Evolutionary conservation across 2,888 invertebrate genomes (phyloP), one percentile per base, ranked within the genome.

Genomic region (Dynastes grantii): DNA sequence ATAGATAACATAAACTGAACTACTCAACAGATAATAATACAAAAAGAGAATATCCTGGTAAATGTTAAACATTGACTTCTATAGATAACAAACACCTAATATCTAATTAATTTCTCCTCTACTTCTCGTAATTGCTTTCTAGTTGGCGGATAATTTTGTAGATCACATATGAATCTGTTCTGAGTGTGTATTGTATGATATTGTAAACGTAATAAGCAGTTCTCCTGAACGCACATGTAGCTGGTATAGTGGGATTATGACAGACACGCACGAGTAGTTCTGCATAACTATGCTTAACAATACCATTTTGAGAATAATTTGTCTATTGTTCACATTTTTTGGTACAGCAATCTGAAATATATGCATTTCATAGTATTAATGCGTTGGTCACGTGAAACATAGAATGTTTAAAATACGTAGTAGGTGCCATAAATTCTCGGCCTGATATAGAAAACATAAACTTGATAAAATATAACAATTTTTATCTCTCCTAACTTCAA

Each of bases 41-140:
- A n/a, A 75, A 49, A 75, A 75, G 49, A 22, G 11, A 45, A 40
- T 75, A 75, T 75, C 61, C 73, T 75, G 61, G 63, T 75, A 75
- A 63, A 16, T 22, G 55, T 8, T 68, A 51, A 22, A 27, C n/a
- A 6, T 29, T 51, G 29, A 51, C 13, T 51, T 11, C 27, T 6
- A 27, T 29, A 75, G 61, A 75, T 75, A 75, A 45, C 61, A 63
- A 29, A 51, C 3, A 11, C 40, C 45, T 75, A 75, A 32, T 75
- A 75, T 40, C 11, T 45, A 75, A 75, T 61, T 75, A 61, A 61
- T 61, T 61, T 75, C 61, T 61, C 45, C 16, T 49, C 49, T 61
- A 40, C 49, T 63, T 40, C 40, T 16, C 27, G 29, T 75, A 49
- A 61, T 75, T 75, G 27, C 27, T 49, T 75, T 61, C 61, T 22